These are phyloP conservation scores for Edolisoma coerulescens DNA, from an alignment of 2,113 vertebrate genomes.

Conservation along the genomic window DNA sequence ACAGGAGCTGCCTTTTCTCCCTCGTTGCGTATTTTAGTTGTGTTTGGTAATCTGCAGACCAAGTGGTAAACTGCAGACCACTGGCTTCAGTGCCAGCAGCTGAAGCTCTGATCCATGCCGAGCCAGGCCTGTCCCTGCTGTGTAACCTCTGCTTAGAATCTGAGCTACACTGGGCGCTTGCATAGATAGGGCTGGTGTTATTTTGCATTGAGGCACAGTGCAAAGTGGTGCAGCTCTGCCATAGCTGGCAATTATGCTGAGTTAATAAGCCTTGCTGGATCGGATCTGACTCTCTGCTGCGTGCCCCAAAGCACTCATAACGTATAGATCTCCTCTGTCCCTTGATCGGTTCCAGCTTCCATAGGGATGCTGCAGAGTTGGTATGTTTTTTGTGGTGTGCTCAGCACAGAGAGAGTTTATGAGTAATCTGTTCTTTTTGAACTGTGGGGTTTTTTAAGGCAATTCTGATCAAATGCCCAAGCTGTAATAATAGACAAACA, in stretches of 20 bases:
- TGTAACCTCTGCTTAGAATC: too few relatives aligned
- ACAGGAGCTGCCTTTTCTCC: not conserved
- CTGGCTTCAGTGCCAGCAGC: not conserved
- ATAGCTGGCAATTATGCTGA: not conserved
- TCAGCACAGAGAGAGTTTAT: not conserved
- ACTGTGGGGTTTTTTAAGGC: not conserved
- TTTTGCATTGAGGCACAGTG: not conserved
- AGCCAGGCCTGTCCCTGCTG: not conserved
- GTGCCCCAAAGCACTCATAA: not conserved
- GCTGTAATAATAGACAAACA: not conserved
- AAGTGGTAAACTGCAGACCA: not conserved
- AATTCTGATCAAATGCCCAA: not conserved
- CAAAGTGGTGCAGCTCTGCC: not conserved
- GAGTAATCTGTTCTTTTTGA: not conserved
- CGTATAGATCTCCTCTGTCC: not conserved
- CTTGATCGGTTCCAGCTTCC: not conserved
- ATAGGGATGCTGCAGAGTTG: not conserved
- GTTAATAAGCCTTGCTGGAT: not conserved
- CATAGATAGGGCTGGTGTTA: rapidly evolving
- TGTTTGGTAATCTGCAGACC: not conserved
- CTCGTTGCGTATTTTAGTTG: not conserved
- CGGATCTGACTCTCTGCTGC: not conserved
- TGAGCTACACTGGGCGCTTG: rapidly evolving
- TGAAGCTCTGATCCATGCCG: not conserved
- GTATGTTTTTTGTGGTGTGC: not conserved